Percentiles rank a stretch among this genome's conserved stretches.
Conservation (phyloP, 2,113 vertebrate genomes). For the Sylvilagus bachmani region DNA sequence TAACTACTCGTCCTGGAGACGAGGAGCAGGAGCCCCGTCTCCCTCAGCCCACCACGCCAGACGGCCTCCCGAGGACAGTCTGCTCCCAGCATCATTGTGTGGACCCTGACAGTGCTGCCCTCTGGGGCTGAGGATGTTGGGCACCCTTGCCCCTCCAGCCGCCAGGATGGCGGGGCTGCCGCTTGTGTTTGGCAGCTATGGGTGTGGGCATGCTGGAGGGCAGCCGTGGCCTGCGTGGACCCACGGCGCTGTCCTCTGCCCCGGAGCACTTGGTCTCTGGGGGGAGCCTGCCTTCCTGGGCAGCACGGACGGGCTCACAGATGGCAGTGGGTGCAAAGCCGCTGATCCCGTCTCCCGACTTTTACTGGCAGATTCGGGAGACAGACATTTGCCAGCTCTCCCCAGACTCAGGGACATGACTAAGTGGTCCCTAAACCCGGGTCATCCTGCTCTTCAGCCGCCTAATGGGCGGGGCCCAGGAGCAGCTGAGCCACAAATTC, state of each 20-base stretch:
- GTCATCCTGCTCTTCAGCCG: not conserved
- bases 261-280: too few species aligned
- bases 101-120: not conserved
- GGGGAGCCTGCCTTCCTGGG: too few species aligned
- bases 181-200: too few species aligned
- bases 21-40: not conserved
- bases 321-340: not conserved
- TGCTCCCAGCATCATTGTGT: too few species aligned
- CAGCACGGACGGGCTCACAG: not conserved
- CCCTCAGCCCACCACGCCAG: not conserved
- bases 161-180: too few species aligned
- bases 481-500: not conserved
- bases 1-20: not conserved
- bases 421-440: slow-evolving; percentile 16
- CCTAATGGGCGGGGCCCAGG: not conserved
- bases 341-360: not conserved
- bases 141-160: not conserved
- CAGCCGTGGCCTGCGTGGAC: too few species aligned
- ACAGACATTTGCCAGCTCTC: not conserved
- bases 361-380: not conserved
- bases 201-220: too few species aligned
- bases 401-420: not conserved
- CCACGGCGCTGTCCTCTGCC: too few species aligned
- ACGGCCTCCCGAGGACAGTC: too few species aligned
- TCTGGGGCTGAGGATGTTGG: not conserved